These are phyloP conservation scores for Drosophila phalerata DNA, from an alignment of 2,888 invertebrate genomes.

Conservation along the genomic window DNA sequence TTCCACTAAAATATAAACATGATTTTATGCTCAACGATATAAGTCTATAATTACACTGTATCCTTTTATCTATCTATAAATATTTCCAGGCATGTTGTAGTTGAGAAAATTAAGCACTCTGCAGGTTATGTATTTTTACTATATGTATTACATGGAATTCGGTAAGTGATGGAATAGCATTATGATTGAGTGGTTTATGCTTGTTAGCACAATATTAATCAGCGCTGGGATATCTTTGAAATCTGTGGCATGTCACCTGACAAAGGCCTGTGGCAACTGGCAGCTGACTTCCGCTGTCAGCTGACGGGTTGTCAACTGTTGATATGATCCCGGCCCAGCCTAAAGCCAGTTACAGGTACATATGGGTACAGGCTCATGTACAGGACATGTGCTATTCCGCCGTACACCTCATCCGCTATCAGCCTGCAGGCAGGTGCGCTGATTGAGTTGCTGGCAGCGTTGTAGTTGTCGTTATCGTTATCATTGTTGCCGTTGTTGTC, in stretches of 20 bases:
- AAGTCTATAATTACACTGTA: neutral
- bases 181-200: constrained; percentile 19
- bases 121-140: constrained; percentile 2
- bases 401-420: neutral
- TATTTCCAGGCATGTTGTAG: neutral
- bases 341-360: neutral
- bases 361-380: too few relatives aligned
- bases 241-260: constrained; percentile 27
- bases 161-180: constrained; percentile 7
- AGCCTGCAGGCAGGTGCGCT: constrained; percentile 24
- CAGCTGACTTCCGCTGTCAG: constrained; percentile 36
- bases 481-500: constrained; percentile 2
- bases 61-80: neutral
- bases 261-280: constrained; percentile 14
- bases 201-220: constrained; percentile 26
- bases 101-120: neutral
- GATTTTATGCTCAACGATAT: neutral
- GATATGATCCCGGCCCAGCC: constrained; percentile 12
- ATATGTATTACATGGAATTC: constrained; percentile 2
- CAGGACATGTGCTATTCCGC: neutral
- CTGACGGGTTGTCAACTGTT: constrained; percentile 35
- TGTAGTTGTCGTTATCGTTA: constrained; percentile 25
- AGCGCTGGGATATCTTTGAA: constrained; percentile 5
- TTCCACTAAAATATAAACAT: neutral
- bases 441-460: constrained; percentile 58